phyloP scores from a whole-genome alignment of 1,140 invertebrate genomes.

The Camponotus pennsylvanicus region DNA sequence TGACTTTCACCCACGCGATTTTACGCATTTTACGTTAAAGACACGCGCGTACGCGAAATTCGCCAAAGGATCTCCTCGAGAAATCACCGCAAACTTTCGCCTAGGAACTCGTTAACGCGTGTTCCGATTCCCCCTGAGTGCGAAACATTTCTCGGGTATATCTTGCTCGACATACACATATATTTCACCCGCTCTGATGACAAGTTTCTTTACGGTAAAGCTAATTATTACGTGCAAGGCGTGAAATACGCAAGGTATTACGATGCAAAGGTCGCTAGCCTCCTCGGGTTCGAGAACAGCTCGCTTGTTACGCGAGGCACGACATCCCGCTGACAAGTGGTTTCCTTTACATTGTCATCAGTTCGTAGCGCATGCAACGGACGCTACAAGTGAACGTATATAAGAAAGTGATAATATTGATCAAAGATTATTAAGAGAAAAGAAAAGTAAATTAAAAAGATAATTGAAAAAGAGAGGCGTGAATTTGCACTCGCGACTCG shows the following conservation, averaged over 20 bases:
- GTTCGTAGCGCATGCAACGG: background rate
- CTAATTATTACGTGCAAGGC: conserved; percentile 67
- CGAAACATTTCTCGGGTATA: background rate
- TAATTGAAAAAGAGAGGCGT: background rate
- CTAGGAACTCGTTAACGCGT: background rate
- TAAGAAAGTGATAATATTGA: too few relatives aligned
- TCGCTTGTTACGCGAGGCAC: conserved; percentile 41
- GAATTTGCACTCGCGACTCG: background rate
- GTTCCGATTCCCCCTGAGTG: background rate
- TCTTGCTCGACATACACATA: background rate
- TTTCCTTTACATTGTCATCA: conserved; percentile 23
- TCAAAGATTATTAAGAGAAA: too few relatives aligned
- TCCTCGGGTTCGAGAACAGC: conserved; percentile 33
- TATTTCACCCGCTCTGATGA: background rate
- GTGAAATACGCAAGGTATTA: conserved; percentile 67
- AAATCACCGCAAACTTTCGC: conserved; percentile 40
- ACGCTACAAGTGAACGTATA: background rate
- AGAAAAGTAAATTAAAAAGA: too few relatives aligned
- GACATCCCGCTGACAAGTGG: conserved; percentile 33
- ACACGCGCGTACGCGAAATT: conserved; percentile 10
- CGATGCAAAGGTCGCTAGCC: conserved; percentile 66
- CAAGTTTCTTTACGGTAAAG: conserved; percentile 62
- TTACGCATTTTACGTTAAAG: conserved; percentile 19
- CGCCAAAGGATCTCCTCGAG: background rate
- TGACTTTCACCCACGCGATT: conserved; percentile 30